Conservation (phyloP, 2,797 vertebrate genomes). For the Syngnathus rostellatus region DNA sequence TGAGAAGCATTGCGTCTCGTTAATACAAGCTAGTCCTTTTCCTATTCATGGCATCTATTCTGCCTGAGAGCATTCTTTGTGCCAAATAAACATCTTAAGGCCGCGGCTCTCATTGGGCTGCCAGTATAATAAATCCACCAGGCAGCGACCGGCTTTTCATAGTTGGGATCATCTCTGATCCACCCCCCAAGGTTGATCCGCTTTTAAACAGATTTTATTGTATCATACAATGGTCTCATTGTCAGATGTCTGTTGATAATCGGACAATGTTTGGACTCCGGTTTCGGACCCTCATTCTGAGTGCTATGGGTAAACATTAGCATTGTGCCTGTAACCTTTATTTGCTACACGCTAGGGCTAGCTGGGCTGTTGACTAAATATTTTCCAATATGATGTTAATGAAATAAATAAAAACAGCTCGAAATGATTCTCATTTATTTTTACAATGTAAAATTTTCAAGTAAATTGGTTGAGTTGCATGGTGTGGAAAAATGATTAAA, state of each 20-base stretch:
- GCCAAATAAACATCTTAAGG: slow-evolving; percentile 46
- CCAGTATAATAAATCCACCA: slow-evolving; percentile 20
- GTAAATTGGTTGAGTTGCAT: not conserved
- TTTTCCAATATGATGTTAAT: not conserved
- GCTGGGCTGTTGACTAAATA: not conserved
- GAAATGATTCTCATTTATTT: no score
- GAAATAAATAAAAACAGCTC: no score
- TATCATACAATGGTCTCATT: not conserved
- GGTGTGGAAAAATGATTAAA: not conserved
- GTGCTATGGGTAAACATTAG: not conserved
- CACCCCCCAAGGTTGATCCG: not conserved
- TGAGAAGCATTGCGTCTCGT: not conserved
- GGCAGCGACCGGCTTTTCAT: slow-evolving; percentile 15
- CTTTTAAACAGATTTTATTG: slow-evolving; percentile 8
- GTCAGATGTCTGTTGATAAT: slow-evolving; percentile 6
- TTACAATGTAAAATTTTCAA: no score
- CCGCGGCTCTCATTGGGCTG: slow-evolving; percentile 40
- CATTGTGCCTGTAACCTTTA: not conserved
- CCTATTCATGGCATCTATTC: slow-evolving; percentile 1
- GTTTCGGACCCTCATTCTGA: slow-evolving; percentile 6
- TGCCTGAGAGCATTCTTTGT: slow-evolving; percentile 30
- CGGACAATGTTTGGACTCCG: not conserved
- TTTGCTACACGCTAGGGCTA: not conserved
- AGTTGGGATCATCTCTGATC: slow-evolving; percentile 16
- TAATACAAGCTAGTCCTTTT: not conserved